A percentile compares a stretch with the other conserved stretches of the same genome.
Conservation (phyloP, 2,888 invertebrate species). For the Aplocera efformata region DNA sequence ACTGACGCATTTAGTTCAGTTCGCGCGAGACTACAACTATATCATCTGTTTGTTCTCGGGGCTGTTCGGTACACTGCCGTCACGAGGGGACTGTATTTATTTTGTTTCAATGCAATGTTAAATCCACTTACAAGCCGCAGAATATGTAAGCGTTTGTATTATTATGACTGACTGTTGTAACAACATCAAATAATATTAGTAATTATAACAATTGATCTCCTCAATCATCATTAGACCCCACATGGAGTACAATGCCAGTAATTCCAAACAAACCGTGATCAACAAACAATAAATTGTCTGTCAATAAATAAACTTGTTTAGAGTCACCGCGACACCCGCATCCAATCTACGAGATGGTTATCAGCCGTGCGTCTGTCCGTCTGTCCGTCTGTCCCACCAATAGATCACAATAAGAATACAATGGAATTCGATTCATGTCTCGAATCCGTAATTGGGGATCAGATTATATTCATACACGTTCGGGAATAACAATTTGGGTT, state of each 20-base stretch:
- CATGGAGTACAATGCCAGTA: slow-evolving; percentile 11
- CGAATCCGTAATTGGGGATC: slow-evolving; percentile 42
- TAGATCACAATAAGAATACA: slow-evolving; percentile 46
- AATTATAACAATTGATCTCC: too few relatives aligned
- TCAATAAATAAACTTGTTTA: slow-evolving; percentile 12
- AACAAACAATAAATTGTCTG: slow-evolving; percentile 24
- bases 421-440: slow-evolving; percentile 28
- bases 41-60: too few relatives aligned
- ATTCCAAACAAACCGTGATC: slow-evolving; percentile 21
- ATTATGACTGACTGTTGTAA: too few relatives aligned
- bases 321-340: slow-evolving; percentile 46
- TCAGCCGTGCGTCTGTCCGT: slow-evolving; percentile 38
- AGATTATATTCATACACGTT: slow-evolving; percentile 27
- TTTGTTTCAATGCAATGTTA: too few relatives aligned
- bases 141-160: too few relatives aligned
- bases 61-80: too few relatives aligned
- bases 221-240: slow-evolving; percentile 4
- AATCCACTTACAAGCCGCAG: too few relatives aligned
- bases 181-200: too few relatives aligned
- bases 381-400: slow-evolving; percentile 32
- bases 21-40: too few relatives aligned
- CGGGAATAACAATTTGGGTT: slow-evolving; percentile 22
- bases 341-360: slow-evolving; percentile 51
- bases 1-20: too few relatives aligned
- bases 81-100: too few relatives aligned